A percentile compares a stretch with the other conserved stretches of the same genome.
phyloP scores from a whole-genome alignment of 2,888 invertebrate species.

The Phalera bucephala region DNA sequence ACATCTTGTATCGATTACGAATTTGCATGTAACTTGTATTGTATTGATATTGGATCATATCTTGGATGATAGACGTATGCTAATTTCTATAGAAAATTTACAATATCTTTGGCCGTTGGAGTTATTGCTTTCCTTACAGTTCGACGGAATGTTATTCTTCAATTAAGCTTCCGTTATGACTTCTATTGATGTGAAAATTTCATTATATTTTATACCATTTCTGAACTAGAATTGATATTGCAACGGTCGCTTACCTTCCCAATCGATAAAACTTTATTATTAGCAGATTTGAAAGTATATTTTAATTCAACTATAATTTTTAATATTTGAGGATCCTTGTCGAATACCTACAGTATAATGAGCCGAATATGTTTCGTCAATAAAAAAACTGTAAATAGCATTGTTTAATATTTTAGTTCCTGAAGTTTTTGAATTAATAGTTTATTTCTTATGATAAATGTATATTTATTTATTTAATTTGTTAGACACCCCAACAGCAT shows the following conservation, averaged over 20 bases:
- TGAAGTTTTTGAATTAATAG: too few relatives aligned
- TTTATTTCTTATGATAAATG: too few relatives aligned
- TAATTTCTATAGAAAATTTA: conserved; percentile 59
- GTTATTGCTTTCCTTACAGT: conserved; percentile 43
- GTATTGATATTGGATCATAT: conserved; percentile 70
- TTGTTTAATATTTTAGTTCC: too few relatives aligned
- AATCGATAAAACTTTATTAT: background rate
- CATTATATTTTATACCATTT: conserved; percentile 38
- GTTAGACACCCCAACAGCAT: too few relatives aligned
- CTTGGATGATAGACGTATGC: conserved; percentile 76
- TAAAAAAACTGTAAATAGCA: too few relatives aligned
- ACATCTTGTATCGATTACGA: conserved; percentile 62
- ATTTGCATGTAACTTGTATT: conserved; percentile 70
- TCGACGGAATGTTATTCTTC: conserved; percentile 73
- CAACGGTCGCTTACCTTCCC: conserved; percentile 6
- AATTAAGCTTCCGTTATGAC: conserved; percentile 70
- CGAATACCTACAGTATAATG: too few relatives aligned
- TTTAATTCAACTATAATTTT: too few relatives aligned
- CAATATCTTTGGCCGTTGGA: conserved; percentile 53
- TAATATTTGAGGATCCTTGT: too few relatives aligned
- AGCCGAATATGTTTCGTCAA: too few relatives aligned
- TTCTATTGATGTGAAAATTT: conserved; percentile 66
- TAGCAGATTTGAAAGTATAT: too few relatives aligned
- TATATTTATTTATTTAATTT: too few relatives aligned
- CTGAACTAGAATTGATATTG: conserved; percentile 60